Evolutionary conservation across 2,113 vertebrate species (phyloP), one percentile per base, ranked within the genome.

Genomic region (Odontophorus gujanensis): DNA sequence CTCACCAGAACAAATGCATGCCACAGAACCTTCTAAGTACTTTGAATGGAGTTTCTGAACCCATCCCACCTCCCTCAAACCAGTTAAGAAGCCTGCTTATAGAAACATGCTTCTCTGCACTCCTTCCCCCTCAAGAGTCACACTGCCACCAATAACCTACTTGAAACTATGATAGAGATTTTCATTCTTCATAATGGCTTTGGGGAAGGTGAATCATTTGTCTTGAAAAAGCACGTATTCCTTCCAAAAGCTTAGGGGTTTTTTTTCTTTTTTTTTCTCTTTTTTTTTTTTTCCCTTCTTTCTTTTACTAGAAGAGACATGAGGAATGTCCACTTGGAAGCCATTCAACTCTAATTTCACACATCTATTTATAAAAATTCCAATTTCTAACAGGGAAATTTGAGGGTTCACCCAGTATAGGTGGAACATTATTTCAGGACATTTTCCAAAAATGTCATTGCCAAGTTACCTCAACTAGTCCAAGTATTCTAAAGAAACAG

Each of bases 41-140:
- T 15, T 26, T 72, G 47, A 71, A 77, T 8, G 63, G n/a, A 88
- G 51, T 84, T 94, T 96, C 88, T 88, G 65, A 81, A 90, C 34
- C 12, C 25, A 42, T 7, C 6, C 0, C 17, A 69, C 11, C 21
- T 77, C 42, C 80, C 14, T 26, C 63, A 38, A 81, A 68, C 11
- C 66, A 67, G 21, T 30, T 91, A 59, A 77, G 65, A 78, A 88
- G 30, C 1, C 25, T 77, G 28, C 53, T 94, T 74, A 80, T 4
- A 47, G 55, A 20, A 82, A 85, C 22, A 13, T 13, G 16, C 14
- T 76, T 58, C 40, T 76, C 58, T 69, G 26, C 12, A 75, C 47
- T 83, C 17, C 47, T 62, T 34, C 55, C 53, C 47, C 68, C 82
- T 88, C 51, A 81, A 21, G 5, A 71, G 34, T 61, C 80, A 78